phyloP scores from a whole-genome alignment of 2,113 vertebrate genomes.

The Pterocles gutturalis region DNA sequence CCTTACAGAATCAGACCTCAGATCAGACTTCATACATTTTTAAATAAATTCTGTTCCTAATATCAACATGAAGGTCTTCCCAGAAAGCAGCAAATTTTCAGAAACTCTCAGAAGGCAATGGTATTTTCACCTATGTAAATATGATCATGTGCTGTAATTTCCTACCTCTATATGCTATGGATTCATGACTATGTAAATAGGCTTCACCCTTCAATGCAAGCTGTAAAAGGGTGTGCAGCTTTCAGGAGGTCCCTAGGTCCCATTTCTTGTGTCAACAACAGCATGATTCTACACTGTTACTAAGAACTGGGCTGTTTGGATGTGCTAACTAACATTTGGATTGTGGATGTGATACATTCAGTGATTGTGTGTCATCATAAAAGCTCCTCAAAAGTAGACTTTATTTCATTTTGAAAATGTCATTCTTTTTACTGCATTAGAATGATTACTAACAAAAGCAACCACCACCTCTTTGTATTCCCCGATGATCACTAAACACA shows the following conservation, averaged over 20 bases:
- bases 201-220: not conserved
- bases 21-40: not conserved
- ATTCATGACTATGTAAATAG: not conserved
- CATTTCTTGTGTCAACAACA: not conserved
- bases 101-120: not conserved
- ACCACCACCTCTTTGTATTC: rapidly evolving
- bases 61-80: not conserved
- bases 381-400: not conserved
- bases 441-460: not conserved
- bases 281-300: not conserved
- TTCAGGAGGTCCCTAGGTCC: not conserved
- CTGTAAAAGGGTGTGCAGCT: not conserved
- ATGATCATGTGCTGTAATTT: not conserved
- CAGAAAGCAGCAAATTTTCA: not conserved
- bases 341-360: not conserved
- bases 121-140: not conserved
- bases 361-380: not conserved
- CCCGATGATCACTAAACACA: not conserved
- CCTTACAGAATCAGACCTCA: not conserved
- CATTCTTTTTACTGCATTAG: not conserved
- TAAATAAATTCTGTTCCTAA: not conserved
- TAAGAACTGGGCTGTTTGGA: not conserved
- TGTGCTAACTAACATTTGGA: not conserved
- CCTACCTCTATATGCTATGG: not conserved
- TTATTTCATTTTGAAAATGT: not conserved